These are phyloP conservation scores for Callimorpha dominula DNA, from an alignment of 2,888 invertebrate genomes.

Conservation along the genomic window DNA sequence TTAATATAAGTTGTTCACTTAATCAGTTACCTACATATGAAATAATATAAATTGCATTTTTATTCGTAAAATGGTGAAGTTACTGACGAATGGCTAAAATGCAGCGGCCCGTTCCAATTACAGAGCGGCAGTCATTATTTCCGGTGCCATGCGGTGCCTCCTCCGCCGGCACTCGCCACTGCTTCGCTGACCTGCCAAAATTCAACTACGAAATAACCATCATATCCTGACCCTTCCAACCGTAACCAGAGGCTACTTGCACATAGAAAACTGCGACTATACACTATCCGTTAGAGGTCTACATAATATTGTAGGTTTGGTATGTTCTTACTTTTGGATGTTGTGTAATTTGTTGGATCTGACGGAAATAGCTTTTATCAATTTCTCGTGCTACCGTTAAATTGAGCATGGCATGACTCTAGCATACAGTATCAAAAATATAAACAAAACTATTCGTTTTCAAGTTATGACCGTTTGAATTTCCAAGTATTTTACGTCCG, in stretches of 20 bases:
- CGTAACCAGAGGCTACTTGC: slow-evolving; percentile 23
- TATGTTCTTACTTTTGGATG: slow-evolving; percentile 61
- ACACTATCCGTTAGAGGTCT: slow-evolving; percentile 36
- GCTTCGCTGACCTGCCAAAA: slow-evolving; percentile 77
- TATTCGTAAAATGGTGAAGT: slow-evolving; percentile 15
- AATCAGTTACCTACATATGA: neutral
- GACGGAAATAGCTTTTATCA: slow-evolving; percentile 60
- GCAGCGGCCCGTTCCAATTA: slow-evolving; percentile 80
- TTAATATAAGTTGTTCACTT: neutral
- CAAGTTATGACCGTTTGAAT: too few species aligned
- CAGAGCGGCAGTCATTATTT: slow-evolving; percentile 84
- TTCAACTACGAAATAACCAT: slow-evolving; percentile 63
- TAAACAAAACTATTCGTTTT: too few species aligned
- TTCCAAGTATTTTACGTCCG: too few species aligned
- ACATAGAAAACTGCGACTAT: slow-evolving; percentile 18
- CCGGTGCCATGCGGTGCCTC: slow-evolving; percentile 76
- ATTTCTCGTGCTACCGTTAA: slow-evolving; percentile 30
- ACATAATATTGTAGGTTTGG: slow-evolving; percentile 43
- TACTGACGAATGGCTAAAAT: slow-evolving; percentile 50
- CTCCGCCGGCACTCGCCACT: slow-evolving; percentile 65
- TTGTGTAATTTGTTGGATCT: slow-evolving; percentile 59
- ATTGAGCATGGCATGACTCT: neutral
- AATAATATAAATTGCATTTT: neutral
- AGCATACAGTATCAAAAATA: too few species aligned
- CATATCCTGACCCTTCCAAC: slow-evolving; percentile 51